Conservation (phyloP, 2,113 vertebrate species). For the Cichladusa arquata region DNA sequence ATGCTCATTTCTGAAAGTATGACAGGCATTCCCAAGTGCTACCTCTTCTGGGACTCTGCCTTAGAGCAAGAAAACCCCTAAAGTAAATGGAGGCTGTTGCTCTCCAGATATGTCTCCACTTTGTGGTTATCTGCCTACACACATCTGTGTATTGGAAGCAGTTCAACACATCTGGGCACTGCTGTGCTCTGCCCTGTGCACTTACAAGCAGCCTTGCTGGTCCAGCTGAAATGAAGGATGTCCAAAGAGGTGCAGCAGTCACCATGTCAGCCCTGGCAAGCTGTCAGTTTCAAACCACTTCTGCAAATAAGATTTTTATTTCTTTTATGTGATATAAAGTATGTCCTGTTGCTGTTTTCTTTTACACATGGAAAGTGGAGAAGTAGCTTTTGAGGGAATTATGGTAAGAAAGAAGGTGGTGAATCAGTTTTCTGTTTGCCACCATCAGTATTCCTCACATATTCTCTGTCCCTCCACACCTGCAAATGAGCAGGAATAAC, state of each 20-base stretch:
- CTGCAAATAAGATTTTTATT: not conserved
- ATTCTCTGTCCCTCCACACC: not conserved
- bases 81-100: not conserved
- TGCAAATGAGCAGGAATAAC: not conserved
- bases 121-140: not conserved
- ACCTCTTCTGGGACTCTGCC: not conserved
- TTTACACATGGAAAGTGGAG: not conserved
- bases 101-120: not conserved
- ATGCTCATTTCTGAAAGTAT: conserved; percentile 8
- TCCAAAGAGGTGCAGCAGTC: not conserved
- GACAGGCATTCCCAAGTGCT: not conserved
- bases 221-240: not conserved
- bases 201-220: not conserved
- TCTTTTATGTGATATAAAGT: not conserved
- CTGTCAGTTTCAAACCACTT: not conserved
- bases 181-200: not conserved
- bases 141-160: not conserved
- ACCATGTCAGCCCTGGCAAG: not conserved
- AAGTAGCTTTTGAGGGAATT: not conserved
- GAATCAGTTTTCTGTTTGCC: not conserved
- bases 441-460: not conserved
- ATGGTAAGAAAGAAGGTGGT: not conserved
- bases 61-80: not conserved
- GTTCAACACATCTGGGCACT: not conserved
- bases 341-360: not conserved